phyloP scores from a whole-genome alignment of 2,113 vertebrate species.

The Tachuris rubrigastra region DNA sequence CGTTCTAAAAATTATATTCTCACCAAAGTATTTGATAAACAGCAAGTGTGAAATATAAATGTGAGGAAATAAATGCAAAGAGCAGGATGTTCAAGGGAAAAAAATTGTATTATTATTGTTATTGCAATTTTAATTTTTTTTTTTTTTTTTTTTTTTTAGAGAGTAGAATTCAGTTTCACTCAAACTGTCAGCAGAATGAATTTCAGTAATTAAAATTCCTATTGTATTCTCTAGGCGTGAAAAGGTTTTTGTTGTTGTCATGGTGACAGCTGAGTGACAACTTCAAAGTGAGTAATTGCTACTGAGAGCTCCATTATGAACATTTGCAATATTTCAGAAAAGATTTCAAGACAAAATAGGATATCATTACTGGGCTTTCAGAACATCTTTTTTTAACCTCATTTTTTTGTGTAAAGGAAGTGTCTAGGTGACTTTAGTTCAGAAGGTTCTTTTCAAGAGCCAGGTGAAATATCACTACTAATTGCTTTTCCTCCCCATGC shows the following conservation, averaged over 20 bases:
- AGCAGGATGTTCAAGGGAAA: neutral
- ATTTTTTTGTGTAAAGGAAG: neutral
- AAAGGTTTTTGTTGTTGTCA: conserved; percentile 71
- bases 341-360: conserved; percentile 1
- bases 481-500: neutral
- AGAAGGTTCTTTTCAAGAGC: neutral
- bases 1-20: neutral
- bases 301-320: conserved; percentile 29
- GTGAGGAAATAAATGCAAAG: neutral
- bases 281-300: conserved; percentile 38
- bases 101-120: neutral
- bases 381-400: neutral
- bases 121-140: conserved; percentile 3
- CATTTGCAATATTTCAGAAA: conserved; percentile 30
- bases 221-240: conserved; percentile 61
- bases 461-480: neutral
- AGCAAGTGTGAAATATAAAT: neutral
- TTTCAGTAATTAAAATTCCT: conserved; percentile 66
- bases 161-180: conserved; percentile 42
- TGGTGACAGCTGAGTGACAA: conserved; percentile 73
- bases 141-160: neutral
- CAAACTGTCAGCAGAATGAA: conserved; percentile 35
- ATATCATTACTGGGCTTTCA: conserved; percentile 44
- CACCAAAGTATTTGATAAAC: conserved; percentile 23
- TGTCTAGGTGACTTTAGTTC: neutral